phyloP scores from a whole-genome alignment of 64 coral and sea anemone genomes.

The Catalaphyllia jardinei region DNA sequence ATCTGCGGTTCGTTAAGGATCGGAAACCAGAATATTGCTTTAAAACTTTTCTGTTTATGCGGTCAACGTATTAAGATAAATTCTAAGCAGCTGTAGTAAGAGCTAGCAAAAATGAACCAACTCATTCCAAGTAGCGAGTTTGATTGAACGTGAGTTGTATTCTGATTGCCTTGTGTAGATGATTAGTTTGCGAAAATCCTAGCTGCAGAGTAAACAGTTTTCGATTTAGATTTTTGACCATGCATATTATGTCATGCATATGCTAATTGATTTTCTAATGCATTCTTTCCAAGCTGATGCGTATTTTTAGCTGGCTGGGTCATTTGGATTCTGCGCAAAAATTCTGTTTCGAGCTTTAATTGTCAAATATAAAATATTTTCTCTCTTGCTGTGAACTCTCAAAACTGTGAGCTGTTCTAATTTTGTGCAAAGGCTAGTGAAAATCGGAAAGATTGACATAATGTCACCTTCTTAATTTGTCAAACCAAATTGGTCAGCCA shows the following conservation, averaged over 20 bases:
- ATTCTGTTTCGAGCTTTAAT: too few relatives aligned
- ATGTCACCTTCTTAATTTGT: too few relatives aligned
- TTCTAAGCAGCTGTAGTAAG: not conserved
- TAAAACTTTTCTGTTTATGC: not conserved
- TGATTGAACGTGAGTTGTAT: not conserved
- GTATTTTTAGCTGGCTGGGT: constrained; percentile 6
- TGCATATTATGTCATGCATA: constrained; percentile 16
- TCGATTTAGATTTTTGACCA: not conserved
- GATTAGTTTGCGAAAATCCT: not conserved
- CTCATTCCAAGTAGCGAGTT: too few relatives aligned
- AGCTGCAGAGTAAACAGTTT: not conserved
- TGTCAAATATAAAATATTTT: too few relatives aligned
- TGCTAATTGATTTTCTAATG: constrained; percentile 18
- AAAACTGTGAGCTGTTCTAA: too few relatives aligned
- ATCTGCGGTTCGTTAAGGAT: not conserved
- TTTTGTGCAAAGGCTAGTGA: too few relatives aligned
- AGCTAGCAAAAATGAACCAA: not conserved
- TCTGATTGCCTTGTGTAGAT: not conserved
- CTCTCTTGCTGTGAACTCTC: too few relatives aligned
- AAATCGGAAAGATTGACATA: too few relatives aligned
- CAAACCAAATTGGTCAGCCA: too few relatives aligned
- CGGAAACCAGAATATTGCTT: constrained; percentile 2
- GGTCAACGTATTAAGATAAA: too few relatives aligned
- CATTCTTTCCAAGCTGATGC: not conserved
- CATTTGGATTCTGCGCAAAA: not conserved